phyloP scores from a whole-genome alignment of 2,113 vertebrate genomes.

The Eublepharis macularius region DNA sequence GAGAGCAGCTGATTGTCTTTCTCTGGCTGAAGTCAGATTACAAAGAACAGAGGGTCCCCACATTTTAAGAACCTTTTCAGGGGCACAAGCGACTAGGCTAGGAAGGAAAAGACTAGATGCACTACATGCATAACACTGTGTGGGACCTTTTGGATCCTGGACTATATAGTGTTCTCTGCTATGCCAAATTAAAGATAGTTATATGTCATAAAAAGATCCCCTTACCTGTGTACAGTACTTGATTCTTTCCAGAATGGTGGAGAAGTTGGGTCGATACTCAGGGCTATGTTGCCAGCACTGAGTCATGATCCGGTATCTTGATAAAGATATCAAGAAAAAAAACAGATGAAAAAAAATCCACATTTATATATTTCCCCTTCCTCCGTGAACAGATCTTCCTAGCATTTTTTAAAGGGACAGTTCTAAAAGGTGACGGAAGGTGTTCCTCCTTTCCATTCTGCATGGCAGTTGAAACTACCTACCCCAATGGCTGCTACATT shows the following conservation, averaged over 20 bases:
- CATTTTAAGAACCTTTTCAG: neutral
- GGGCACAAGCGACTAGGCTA: neutral
- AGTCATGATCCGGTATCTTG: conserved; percentile 90
- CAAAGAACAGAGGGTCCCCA: neutral
- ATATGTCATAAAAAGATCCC: neutral
- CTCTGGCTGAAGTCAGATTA: neutral
- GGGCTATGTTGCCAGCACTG: conserved; percentile 95
- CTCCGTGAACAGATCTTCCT: no score
- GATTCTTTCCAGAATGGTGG: conserved; percentile 88
- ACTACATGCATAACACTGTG: neutral
- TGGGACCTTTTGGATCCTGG: neutral
- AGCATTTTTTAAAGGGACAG: no score
- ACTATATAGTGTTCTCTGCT: neutral
- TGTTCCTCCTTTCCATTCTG: no score
- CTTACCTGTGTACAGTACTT: conserved; percentile 90
- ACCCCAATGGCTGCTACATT: no score
- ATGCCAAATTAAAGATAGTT: neutral
- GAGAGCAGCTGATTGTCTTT: neutral
- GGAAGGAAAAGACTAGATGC: neutral
- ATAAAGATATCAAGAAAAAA: neutral
- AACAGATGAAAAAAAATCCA: neutral
- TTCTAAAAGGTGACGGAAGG: no score
- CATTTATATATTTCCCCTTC: neutral
- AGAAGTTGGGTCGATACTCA: conserved; percentile 88
- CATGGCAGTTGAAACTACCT: no score